Conservation (phyloP, 2,113 vertebrate species). For the Hipposideros armiger region DNA sequence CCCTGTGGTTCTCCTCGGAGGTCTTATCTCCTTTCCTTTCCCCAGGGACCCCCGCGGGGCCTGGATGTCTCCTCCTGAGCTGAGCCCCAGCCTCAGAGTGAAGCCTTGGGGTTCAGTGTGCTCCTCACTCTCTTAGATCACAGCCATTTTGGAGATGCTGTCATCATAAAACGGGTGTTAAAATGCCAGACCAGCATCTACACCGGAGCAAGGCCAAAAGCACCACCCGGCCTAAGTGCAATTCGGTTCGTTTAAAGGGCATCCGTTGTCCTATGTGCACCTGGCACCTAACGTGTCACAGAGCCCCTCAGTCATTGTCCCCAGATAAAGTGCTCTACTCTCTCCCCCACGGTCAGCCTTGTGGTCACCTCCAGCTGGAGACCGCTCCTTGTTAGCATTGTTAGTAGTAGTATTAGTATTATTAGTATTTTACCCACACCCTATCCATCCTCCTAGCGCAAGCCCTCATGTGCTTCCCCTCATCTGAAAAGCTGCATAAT, state of each 20-base stretch:
- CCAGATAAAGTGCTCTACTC: background rate
- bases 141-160: background rate
- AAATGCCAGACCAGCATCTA: background rate
- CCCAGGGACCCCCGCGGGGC: background rate
- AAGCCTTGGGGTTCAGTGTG: background rate
- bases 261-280: background rate
- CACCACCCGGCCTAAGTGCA: fast-evolving
- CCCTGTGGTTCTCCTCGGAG: background rate
- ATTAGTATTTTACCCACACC: background rate
- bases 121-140: background rate
- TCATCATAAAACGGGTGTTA: background rate
- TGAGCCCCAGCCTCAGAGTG: too few relatives aligned
- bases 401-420: too few relatives aligned
- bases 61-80: too few relatives aligned
- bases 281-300: fast-evolving
- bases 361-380: too few relatives aligned
- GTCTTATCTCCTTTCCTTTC: fast-evolving
- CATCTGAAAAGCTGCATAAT: fast-evolving
- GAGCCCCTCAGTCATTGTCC: background rate
- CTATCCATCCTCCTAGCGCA: background rate
- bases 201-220: background rate
- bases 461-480: too few relatives aligned
- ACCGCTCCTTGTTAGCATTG: background rate
- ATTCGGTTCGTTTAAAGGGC: fast-evolving
- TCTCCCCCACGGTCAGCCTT: too few relatives aligned